Percentiles rank a stretch among this genome's conserved stretches.
Evolutionary conservation across 2,797 vertebrate species (phyloP).

Genomic region (Lophius americanus): DNA sequence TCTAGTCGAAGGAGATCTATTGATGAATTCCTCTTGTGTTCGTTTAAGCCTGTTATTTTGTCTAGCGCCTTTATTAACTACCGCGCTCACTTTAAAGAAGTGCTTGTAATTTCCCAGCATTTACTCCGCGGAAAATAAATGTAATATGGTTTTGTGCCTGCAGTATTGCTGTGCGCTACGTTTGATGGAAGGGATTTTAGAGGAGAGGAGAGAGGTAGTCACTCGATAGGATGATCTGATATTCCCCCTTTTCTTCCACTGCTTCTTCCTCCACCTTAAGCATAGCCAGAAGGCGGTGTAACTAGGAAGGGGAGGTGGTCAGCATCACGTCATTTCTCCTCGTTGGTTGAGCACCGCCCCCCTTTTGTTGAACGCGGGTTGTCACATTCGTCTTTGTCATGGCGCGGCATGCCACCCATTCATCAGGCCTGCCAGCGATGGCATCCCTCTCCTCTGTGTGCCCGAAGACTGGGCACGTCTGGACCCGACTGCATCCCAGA

Average conservation of each 20-base stretch:
- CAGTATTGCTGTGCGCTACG: background rate
- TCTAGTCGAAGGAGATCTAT: conserved; percentile 61
- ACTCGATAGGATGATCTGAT: conserved; percentile 36
- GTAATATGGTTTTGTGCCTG: conserved; percentile 23
- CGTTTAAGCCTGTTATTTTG: conserved; percentile 56
- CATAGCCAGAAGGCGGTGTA: conserved; percentile 54
- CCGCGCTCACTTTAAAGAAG: conserved; percentile 39
- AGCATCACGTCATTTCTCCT: conserved; percentile 73
- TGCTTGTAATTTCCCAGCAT: conserved; percentile 42
- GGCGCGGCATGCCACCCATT: conserved; percentile 79
- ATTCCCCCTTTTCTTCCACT: conserved; percentile 17
- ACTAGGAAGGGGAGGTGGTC: conserved; percentile 61
- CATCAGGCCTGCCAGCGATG: conserved; percentile 86
- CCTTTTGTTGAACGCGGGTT: conserved; percentile 74
- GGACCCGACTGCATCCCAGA: conserved; percentile 82
- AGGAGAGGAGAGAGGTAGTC: conserved; percentile 4
- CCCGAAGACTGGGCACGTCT: conserved; percentile 80
- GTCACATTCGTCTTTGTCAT: conserved; percentile 91
- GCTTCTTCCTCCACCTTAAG: conserved; percentile 46
- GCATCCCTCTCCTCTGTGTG: conserved; percentile 81
- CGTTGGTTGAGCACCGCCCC: conserved; percentile 67
- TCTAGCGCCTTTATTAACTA: conserved; percentile 56
- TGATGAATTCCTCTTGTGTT: conserved; percentile 66
- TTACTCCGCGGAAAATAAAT: conserved; percentile 24
- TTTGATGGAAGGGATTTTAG: conserved; percentile 22